Percentiles rank a stretch among this genome's conserved stretches.
Evolutionary conservation across 2,888 invertebrate genomes (phyloP).

Genomic region (Rhyacophila evoluta): DNA sequence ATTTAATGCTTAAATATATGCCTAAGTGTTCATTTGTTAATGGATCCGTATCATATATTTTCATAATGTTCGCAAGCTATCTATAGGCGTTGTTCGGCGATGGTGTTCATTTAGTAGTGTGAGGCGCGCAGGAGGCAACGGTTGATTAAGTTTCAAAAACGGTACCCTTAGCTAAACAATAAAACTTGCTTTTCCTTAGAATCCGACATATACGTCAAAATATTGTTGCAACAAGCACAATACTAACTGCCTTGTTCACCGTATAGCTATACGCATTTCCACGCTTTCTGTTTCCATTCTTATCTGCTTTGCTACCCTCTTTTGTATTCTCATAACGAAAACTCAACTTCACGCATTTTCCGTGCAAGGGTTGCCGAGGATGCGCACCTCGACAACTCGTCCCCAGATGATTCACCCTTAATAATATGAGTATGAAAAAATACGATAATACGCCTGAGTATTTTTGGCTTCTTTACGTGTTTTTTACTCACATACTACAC

Average conservation of each 20-base stretch:
- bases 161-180: too few species aligned
- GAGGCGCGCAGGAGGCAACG: too few species aligned
- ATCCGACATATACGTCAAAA: background rate
- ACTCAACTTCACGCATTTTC: slow-evolving; percentile 22
- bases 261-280: background rate
- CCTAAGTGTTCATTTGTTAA: too few species aligned
- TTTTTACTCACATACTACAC: too few species aligned
- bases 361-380: background rate
- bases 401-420: background rate
- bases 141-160: too few species aligned
- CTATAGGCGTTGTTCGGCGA: too few species aligned
- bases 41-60: too few species aligned
- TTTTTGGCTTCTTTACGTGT: too few species aligned
- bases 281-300: background rate
- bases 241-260: background rate
- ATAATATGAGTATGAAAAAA: background rate
- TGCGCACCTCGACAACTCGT: background rate
- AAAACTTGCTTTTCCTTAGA: background rate
- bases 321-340: slow-evolving; percentile 22
- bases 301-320: background rate
- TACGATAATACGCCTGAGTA: too few species aligned
- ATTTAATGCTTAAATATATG: too few species aligned
- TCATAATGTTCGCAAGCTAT: too few species aligned
- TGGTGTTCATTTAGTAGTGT: too few species aligned
- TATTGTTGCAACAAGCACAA: background rate